Conservation (phyloP, 2,888 invertebrate genomes). For the Aleiodes leptofemur region DNA sequence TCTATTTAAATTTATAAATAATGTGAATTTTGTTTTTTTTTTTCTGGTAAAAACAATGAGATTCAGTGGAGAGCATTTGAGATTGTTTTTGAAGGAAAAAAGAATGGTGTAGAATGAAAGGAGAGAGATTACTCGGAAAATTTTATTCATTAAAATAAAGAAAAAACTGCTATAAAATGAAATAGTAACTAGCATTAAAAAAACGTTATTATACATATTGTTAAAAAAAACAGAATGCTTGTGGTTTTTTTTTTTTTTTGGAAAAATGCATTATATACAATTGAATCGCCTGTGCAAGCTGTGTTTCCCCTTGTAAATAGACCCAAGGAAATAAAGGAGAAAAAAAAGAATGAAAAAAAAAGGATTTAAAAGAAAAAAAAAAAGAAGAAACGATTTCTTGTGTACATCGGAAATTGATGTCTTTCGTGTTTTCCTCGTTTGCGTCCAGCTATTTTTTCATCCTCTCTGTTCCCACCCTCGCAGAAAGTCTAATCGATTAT, state of each 20-base stretch:
- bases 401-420: slow-evolving; percentile 56
- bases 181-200: slow-evolving; percentile 68
- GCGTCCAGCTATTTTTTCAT: slow-evolving; percentile 3
- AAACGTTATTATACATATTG: slow-evolving; percentile 63
- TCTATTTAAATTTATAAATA: slow-evolving; percentile 43
- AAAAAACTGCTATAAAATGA: slow-evolving; percentile 62
- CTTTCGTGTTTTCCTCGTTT: slow-evolving; percentile 23
- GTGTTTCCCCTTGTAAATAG: slow-evolving; percentile 70
- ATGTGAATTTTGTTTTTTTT: background rate
- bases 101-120: slow-evolving; percentile 25
- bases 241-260: slow-evolving; percentile 60
- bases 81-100: background rate
- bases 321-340: slow-evolving; percentile 50
- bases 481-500: slow-evolving; percentile 3
- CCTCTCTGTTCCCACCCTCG: background rate
- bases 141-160: slow-evolving; percentile 35
- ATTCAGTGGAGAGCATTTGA: slow-evolving; percentile 10
- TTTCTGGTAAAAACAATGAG: background rate
- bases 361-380: slow-evolving; percentile 46
- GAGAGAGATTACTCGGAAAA: slow-evolving; percentile 30
- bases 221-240: slow-evolving; percentile 62
- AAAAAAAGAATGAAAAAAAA: slow-evolving; percentile 47
- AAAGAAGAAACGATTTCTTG: slow-evolving; percentile 66
- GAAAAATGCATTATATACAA: slow-evolving; percentile 49
- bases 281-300: slow-evolving; percentile 68